Evolutionary conservation across 2,797 vertebrate genomes (phyloP), one percentile per base, ranked within the genome.

Genomic region (Clarias pachynema): DNA sequence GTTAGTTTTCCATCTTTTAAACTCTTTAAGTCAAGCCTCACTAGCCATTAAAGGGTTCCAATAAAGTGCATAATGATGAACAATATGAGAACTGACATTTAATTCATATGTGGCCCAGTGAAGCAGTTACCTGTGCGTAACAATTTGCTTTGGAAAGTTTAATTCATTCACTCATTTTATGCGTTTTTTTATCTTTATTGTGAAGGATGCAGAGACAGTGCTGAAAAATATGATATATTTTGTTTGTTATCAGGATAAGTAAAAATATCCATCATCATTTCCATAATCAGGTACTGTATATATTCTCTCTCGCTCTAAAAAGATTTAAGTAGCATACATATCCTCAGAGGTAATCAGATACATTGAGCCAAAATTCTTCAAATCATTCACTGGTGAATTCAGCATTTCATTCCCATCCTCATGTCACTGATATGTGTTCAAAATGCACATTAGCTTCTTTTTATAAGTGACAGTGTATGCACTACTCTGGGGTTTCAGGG

Each of bases 311-410:
- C 29, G 40, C 44, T 86, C 57, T 60, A 70, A 82, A 88, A 86
- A 53, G 63, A 86, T 85, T 82, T 59, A 83, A 83, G 87, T 90
- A 84, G 77, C 84, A 82, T 88, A 87, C 69, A 53, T 68, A 69
- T 79, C 60, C 86, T 87, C 68, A 78, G 59, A 84, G 86, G 86
- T 16, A 89, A 89, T 87, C 82, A 77, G 65, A 77, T 77, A 77
- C 60, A 62, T 3, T 12, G 44, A 62, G 73, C 20, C 72, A 56
- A 77, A 75, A 63, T 26, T 75, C 29, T 75, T 75, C 87, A 85
- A 89, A 91, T 91, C 73, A 89, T 74, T 72, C 88, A 84, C 88
- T 86, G 87, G 82, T 89, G 82, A 49, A 74, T 53, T 26, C 57
- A 22, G 20, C 18, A 20, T 82, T 70, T 70, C 40, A 24, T 40